These are phyloP conservation scores for Zhuqinia jingwanae DNA, from an alignment of 2,888 invertebrate species.

Conservation along the genomic window DNA sequence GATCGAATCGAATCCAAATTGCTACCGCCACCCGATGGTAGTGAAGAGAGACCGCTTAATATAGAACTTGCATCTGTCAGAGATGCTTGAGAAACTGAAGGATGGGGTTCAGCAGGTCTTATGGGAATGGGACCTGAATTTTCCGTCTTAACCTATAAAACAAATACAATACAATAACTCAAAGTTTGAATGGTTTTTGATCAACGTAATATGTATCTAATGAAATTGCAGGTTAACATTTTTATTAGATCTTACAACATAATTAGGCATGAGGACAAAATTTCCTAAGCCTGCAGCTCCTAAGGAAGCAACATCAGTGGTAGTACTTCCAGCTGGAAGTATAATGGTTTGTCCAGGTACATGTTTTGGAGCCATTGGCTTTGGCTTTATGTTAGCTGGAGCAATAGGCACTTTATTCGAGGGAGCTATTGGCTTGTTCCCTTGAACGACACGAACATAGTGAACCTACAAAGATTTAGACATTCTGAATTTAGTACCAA, in stretches of 20 bases:
- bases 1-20: constrained; percentile 78
- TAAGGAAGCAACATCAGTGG: constrained; percentile 67
- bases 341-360: constrained; percentile 74
- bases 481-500: too few species aligned
- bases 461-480: constrained; percentile 82
- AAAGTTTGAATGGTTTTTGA: not conserved
- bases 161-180: not conserved
- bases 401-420: constrained; percentile 79
- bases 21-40: constrained; percentile 31
- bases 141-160: constrained; percentile 74
- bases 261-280: constrained; percentile 77
- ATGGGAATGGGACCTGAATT: constrained; percentile 72
- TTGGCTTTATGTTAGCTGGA: constrained; percentile 75
- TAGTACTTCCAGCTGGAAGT: constrained; percentile 70
- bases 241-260: constrained; percentile 71
- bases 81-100: constrained; percentile 29
- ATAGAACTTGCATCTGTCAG: constrained; percentile 64
- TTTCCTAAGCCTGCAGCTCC: constrained; percentile 74
- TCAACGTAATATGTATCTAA: not conserved
- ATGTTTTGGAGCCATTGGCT: constrained; percentile 77
- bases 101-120: constrained; percentile 68
- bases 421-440: constrained; percentile 70
- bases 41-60: constrained; percentile 64
- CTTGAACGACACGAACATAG: constrained; percentile 86
- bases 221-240: not conserved